A percentile compares a stretch with the other conserved stretches of the same genome.
phyloP scores from a whole-genome alignment of 2,888 invertebrate species.

The Hipparchia sbordonii region DNA sequence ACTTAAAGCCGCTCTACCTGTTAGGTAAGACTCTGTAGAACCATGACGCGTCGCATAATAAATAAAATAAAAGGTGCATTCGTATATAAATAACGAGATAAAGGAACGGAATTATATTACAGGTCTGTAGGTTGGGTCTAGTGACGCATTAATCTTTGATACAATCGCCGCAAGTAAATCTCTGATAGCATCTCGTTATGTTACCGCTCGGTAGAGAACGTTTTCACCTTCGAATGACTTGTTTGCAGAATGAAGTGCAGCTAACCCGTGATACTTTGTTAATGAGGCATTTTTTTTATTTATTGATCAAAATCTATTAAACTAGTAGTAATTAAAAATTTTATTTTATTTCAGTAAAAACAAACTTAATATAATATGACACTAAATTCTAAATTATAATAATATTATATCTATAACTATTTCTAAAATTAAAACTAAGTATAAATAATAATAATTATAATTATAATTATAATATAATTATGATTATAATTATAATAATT shows the following conservation, averaged over 20 bases:
- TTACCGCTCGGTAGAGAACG: slow-evolving; percentile 46
- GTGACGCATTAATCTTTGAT: slow-evolving; percentile 77
- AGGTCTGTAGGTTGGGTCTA: slow-evolving; percentile 50
- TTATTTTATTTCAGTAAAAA: no score
- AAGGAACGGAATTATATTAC: slow-evolving; percentile 62
- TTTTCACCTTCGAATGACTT: slow-evolving; percentile 47
- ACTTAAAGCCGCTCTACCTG: background rate
- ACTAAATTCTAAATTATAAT: no score
- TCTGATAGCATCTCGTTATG: slow-evolving; percentile 77
- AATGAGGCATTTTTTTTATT: background rate
- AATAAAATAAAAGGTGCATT: slow-evolving; percentile 28
- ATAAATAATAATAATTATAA: no score
- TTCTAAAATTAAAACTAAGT: no score
- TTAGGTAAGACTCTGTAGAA: background rate
- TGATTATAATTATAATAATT: no score
- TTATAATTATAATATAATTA: no score
- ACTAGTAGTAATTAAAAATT: no score
- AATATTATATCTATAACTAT: no score
- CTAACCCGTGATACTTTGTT: slow-evolving; percentile 27
- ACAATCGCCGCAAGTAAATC: slow-evolving; percentile 75
- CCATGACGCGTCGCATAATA: slow-evolving; percentile 25
- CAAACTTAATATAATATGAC: no score
- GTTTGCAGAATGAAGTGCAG: slow-evolving; percentile 38
- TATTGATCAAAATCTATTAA: no score
- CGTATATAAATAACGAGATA: slow-evolving; percentile 50